Percentiles rank a stretch among this genome's conserved stretches.
These are phyloP conservation scores for Neodiprion virginianus DNA, from an alignment of 1,140 invertebrate species.

Conservation along the genomic window DNA sequence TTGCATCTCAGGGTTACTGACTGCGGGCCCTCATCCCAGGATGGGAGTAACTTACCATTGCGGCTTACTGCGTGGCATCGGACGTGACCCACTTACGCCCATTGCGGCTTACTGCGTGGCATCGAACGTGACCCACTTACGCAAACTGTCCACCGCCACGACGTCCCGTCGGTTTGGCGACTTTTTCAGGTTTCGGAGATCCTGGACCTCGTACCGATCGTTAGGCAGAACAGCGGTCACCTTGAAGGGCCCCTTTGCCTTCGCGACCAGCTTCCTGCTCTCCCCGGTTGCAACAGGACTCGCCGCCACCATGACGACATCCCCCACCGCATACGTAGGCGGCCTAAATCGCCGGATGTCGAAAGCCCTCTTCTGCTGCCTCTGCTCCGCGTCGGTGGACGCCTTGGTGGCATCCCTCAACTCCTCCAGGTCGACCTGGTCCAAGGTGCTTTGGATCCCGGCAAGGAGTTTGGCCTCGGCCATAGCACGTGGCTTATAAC, in stretches of 20 bases:
- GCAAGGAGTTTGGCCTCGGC: constrained; percentile 27
- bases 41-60: too few species aligned
- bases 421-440: constrained; percentile 24
- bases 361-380: constrained; percentile 20
- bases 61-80: too few species aligned
- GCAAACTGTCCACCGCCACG: too few species aligned
- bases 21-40: too few species aligned
- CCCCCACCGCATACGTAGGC: constrained; percentile 22
- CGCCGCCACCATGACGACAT: constrained; percentile 31
- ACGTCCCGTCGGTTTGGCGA: too few species aligned
- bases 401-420: constrained; percentile 16
- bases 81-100: too few species aligned
- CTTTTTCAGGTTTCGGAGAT: constrained; percentile 17
- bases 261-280: constrained; percentile 31
- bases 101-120: too few species aligned
- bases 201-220: constrained; percentile 42
- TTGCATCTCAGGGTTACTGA: too few species aligned
- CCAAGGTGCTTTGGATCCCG: constrained; percentile 29
- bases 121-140: too few species aligned
- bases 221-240: constrained; percentile 38
- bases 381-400: constrained; percentile 18
- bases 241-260: constrained; percentile 38
- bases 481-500: constrained; percentile 29
- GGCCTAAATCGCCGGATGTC: constrained; percentile 23
- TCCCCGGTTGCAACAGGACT: constrained; percentile 23